A percentile compares a stretch with the other conserved stretches of the same genome.
phyloP scores from a whole-genome alignment of 2,797 vertebrate genomes.

The Hippopotamyrus pictus region DNA sequence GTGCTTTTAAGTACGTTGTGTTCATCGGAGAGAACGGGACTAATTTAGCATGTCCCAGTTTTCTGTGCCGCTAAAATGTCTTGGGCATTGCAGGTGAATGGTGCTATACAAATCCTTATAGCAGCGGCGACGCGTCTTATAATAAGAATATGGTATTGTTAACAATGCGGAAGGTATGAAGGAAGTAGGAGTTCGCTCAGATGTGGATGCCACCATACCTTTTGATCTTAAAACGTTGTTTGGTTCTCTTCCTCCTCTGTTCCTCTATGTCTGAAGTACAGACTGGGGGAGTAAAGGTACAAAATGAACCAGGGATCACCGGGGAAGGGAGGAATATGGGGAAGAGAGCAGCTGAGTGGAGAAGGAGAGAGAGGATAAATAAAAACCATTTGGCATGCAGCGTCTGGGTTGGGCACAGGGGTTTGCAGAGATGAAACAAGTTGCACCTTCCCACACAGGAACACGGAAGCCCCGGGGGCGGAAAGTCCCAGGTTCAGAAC shows the following conservation, averaged over 20 bases:
- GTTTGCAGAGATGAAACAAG: neutral
- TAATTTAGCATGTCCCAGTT: neutral
- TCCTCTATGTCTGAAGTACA: neutral
- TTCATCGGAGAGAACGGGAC: neutral
- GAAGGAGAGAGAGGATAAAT: neutral
- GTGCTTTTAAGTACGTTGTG: neutral
- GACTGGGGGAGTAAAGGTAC: neutral
- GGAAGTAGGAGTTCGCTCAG: neutral
- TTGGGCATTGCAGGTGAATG: neutral
- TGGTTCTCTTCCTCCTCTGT: neutral
- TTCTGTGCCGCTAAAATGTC: neutral
- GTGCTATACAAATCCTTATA: neutral
- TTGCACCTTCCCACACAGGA: constrained; percentile 13
- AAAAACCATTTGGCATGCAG: neutral
- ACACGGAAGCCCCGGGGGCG: neutral
- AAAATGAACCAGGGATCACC: neutral
- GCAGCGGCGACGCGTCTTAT: neutral
- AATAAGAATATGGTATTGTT: neutral
- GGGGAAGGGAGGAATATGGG: neutral
- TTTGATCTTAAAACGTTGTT: neutral
- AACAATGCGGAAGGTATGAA: neutral
- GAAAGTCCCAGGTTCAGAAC: constrained; percentile 22
- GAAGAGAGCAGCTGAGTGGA: neutral
- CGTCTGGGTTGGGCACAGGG: neutral
- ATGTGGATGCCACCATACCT: constrained; percentile 8